Evolutionary conservation across 2,113 vertebrate genomes (phyloP).

Genomic region (Dunckerocampus dactyliophorus): DNA sequence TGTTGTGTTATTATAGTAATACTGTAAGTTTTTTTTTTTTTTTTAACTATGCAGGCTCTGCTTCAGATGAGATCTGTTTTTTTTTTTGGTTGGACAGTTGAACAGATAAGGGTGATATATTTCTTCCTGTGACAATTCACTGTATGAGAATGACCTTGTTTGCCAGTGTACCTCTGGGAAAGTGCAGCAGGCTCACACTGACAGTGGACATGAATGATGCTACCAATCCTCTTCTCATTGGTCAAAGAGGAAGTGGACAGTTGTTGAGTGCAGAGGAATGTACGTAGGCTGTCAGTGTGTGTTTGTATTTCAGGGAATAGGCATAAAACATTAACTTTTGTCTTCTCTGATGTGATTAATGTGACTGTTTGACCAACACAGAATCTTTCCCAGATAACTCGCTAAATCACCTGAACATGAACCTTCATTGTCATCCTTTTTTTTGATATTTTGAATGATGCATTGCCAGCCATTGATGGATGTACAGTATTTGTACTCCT

Average conservation of each 20-base stretch:
- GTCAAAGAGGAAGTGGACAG: constrained; percentile 12
- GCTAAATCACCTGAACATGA: neutral
- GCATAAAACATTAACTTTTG: constrained; percentile 44
- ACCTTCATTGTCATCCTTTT: no score
- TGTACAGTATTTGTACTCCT: no score
- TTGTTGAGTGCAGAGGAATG: constrained; percentile 5
- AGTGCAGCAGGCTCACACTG: neutral
- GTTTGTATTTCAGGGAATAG: constrained; percentile 26
- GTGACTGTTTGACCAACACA: constrained; percentile 19
- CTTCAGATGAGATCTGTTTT: no score
- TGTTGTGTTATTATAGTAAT: no score
- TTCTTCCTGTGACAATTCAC: neutral
- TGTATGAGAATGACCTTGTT: constrained; percentile 6
- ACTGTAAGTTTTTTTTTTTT: no score
- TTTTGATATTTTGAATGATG: no score
- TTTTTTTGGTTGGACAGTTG: constrained; percentile 1
- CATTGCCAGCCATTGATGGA: no score
- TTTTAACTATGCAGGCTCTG: no score
- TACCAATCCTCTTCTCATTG: neutral
- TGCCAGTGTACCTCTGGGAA: no score
- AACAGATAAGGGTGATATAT: neutral
- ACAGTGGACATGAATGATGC: constrained; percentile 20
- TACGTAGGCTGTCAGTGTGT: constrained; percentile 6
- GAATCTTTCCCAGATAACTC: constrained; percentile 1
- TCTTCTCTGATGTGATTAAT: constrained; percentile 1